Percentiles rank a stretch among this genome's conserved stretches.
Evolutionary conservation across 2,113 vertebrate species (phyloP).

Genomic region (Antechinus flavipes): DNA sequence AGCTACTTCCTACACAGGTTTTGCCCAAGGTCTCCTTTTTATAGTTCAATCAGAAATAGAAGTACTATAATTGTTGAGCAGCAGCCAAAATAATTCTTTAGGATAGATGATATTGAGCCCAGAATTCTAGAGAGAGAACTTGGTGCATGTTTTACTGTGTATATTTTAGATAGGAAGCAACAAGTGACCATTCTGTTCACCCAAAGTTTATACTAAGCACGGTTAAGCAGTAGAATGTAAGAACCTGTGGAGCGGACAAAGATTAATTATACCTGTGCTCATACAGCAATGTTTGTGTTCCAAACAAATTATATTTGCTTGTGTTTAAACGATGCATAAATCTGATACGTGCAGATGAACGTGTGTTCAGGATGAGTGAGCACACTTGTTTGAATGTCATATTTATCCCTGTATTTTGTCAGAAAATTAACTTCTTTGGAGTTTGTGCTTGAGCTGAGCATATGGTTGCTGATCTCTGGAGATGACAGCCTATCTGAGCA

Average conservation of each 20-base stretch:
- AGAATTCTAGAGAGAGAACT: constrained; percentile 17
- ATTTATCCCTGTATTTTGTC: constrained; percentile 99
- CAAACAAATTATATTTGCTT: constrained; percentile 94
- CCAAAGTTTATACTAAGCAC: constrained; percentile 85
- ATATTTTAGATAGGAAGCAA: constrained; percentile 69
- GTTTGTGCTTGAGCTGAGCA: constrained; percentile 98
- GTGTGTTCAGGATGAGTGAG: constrained; percentile 99
- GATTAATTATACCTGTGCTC: constrained; percentile 91
- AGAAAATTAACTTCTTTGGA: constrained; percentile 99
- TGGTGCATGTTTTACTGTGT: neutral
- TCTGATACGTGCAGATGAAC: constrained; percentile 92
- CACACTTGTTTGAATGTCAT: constrained; percentile 99
- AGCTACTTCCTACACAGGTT: neutral
- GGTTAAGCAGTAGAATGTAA: constrained; percentile 79
- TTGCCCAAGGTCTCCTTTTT: constrained; percentile 15
- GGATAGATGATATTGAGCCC: neutral
- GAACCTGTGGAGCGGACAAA: constrained; percentile 87
- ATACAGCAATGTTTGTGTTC: constrained; percentile 90
- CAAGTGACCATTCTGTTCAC: constrained; percentile 80
- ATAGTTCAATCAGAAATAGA: constrained; percentile 51
- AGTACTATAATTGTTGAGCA: neutral
- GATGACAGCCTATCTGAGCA: constrained; percentile 99
- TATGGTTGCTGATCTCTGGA: constrained; percentile 99
- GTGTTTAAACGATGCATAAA: constrained; percentile 93
- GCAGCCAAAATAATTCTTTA: constrained; percentile 33